A percentile compares a stretch with the other conserved stretches of the same genome.
These are phyloP conservation scores for Protonibea diacanthus DNA, from an alignment of 2,797 vertebrate species.

Conservation along the genomic window DNA sequence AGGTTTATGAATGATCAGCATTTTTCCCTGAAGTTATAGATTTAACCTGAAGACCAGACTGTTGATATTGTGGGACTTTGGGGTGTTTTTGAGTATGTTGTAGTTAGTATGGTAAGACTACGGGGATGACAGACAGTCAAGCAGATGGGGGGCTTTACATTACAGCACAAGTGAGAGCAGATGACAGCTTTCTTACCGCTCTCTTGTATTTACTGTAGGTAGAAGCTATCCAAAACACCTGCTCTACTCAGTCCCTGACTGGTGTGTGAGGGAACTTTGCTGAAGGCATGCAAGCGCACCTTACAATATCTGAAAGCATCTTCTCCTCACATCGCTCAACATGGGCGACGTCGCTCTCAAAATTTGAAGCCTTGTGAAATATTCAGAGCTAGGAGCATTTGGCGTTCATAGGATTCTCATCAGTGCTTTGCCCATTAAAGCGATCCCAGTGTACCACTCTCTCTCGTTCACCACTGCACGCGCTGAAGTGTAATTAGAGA, in stretches of 20 bases:
- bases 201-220: conserved; percentile 50
- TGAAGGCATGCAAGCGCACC: conserved; percentile 29
- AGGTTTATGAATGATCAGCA: neutral
- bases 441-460: conserved; percentile 57
- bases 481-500: conserved; percentile 76
- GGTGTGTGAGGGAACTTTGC: conserved; percentile 43
- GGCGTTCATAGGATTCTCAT: conserved; percentile 66
- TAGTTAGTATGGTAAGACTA: conserved; percentile 26
- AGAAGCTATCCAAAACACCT: conserved; percentile 50
- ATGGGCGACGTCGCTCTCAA: conserved; percentile 38
- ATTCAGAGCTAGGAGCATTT: conserved; percentile 64
- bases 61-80: conserved; percentile 24
- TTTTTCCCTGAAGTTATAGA: conserved; percentile 22
- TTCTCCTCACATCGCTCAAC: conserved; percentile 51
- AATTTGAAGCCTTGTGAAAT: conserved; percentile 66
- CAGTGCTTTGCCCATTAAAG: conserved; percentile 74
- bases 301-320: conserved; percentile 53
- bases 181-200: conserved; percentile 53
- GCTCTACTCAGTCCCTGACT: conserved; percentile 48
- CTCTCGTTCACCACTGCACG: conserved; percentile 60
- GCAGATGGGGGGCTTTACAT: conserved; percentile 58
- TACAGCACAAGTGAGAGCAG: conserved; percentile 43
- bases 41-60: conserved; percentile 21
- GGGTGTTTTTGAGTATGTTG: conserved; percentile 13
- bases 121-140: conserved; percentile 35